A percentile compares a stretch with the other conserved stretches of the same genome.
phyloP scores from a whole-genome alignment of 35 echinoderm and acorn worm genomes.

The Apostichopus californicus region DNA sequence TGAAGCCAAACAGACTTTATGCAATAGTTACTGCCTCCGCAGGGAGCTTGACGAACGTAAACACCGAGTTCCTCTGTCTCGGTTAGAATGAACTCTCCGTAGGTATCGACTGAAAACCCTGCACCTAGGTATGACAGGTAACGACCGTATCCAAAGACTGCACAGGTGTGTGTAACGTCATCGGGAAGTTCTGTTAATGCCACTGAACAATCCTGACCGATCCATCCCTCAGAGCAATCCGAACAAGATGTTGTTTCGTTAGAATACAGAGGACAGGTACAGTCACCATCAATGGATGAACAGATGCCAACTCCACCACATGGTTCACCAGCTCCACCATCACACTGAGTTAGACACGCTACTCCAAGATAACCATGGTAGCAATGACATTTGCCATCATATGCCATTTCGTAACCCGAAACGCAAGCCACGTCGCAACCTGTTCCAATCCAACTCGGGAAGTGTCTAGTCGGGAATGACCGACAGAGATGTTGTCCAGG shows the following conservation, averaged over 20 bases:
- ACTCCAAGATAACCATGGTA: constrained; percentile 71
- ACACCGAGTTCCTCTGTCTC: constrained; percentile 39
- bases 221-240: constrained; percentile 63
- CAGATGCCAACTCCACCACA: constrained; percentile 80
- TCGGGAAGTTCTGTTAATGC: constrained; percentile 30
- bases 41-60: constrained; percentile 74
- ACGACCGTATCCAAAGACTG: constrained; percentile 75
- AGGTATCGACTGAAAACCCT: constrained; percentile 58
- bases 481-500: constrained; percentile 72
- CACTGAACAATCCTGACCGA: constrained; percentile 65
- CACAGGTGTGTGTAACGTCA: constrained; percentile 50
- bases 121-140: constrained; percentile 79
- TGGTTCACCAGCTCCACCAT: constrained; percentile 65
- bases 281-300: constrained; percentile 31
- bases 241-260: constrained; percentile 55
- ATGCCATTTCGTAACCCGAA: constrained; percentile 35
- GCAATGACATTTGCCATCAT: constrained; percentile 61
- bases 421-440: constrained; percentile 47
- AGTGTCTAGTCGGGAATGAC: constrained; percentile 62
- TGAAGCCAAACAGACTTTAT: constrained; percentile 74
- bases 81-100: constrained; percentile 73
- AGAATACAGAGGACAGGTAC: constrained; percentile 70
- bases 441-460: constrained; percentile 77
- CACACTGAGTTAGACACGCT: constrained; percentile 63
- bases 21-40: constrained; percentile 53